Percentiles rank a stretch among this genome's conserved stretches.
phyloP scores from a whole-genome alignment of 2,113 vertebrate genomes.

The Lasiurus cinereus region DNA sequence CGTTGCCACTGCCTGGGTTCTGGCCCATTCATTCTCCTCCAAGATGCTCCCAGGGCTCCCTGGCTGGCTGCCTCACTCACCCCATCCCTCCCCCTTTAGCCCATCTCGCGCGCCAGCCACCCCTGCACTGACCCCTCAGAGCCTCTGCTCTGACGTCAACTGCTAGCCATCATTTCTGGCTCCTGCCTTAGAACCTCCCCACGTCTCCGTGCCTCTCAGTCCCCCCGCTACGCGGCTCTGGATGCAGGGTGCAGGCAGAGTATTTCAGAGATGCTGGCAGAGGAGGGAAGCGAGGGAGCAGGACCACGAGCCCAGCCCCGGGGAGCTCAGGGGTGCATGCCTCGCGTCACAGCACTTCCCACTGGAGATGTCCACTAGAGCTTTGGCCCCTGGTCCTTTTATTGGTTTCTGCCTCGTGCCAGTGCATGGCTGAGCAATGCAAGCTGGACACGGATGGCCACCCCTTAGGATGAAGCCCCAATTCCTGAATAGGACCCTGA shows the following conservation, averaged over 20 bases:
- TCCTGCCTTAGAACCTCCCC: neutral
- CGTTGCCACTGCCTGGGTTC: fast-evolving
- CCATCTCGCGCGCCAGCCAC: neutral
- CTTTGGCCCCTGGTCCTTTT: too few species aligned
- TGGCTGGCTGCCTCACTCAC: too few species aligned
- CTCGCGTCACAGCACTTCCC: fast-evolving
- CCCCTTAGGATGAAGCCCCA: neutral
- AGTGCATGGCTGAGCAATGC: too few species aligned
- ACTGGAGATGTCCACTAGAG: too few species aligned
- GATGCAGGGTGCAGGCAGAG: neutral
- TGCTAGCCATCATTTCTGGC: neutral
- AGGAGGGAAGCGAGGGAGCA: fast-evolving
- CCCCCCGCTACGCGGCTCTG: neutral
- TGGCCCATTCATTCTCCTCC: too few species aligned
- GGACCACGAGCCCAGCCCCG: neutral
- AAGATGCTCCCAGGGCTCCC: neutral
- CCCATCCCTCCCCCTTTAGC: neutral
- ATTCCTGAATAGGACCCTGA: neutral
- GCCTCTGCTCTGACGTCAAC: neutral
- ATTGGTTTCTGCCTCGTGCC: neutral
- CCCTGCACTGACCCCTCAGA: neutral
- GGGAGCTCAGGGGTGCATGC: neutral
- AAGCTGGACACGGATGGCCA: too few species aligned
- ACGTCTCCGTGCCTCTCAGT: neutral
- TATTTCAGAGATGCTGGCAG: neutral